Conservation (phyloP, 2,888 invertebrate species). For the Parascotia fuliginaria region DNA sequence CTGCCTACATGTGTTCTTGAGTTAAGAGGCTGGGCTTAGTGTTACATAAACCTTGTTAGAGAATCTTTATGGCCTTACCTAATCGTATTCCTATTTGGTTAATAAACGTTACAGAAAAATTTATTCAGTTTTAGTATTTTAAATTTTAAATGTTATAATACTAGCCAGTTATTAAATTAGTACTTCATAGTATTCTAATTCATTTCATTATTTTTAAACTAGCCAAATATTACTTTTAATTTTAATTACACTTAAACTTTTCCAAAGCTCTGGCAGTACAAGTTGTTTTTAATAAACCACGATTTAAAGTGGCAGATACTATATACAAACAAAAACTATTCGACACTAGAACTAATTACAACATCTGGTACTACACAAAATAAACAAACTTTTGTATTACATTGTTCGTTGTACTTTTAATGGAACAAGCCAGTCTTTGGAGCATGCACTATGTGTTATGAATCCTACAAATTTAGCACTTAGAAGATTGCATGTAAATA, state of each 20-base stretch:
- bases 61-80: neutral
- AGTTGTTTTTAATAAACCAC: no score
- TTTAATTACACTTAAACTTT: no score
- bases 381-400: neutral
- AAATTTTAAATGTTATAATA: no score
- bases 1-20: slow-evolving; percentile 3
- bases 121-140: neutral
- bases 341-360: neutral
- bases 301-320: no score
- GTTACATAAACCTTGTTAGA: neutral
- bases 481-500: slow-evolving; percentile 10
- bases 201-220: no score
- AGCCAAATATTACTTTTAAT: no score
- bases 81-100: no score
- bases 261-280: no score
- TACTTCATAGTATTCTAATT: no score
- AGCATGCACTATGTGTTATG: neutral
- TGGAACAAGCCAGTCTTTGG: neutral
- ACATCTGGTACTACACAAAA: neutral
- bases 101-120: no score
- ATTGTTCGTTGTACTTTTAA: neutral
- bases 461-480: neutral
- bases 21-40: neutral
- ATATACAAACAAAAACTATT: no score
- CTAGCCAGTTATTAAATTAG: no score